Conservation (phyloP, 1,140 invertebrate genomes). For the Drosophila nannoptera region DNA sequence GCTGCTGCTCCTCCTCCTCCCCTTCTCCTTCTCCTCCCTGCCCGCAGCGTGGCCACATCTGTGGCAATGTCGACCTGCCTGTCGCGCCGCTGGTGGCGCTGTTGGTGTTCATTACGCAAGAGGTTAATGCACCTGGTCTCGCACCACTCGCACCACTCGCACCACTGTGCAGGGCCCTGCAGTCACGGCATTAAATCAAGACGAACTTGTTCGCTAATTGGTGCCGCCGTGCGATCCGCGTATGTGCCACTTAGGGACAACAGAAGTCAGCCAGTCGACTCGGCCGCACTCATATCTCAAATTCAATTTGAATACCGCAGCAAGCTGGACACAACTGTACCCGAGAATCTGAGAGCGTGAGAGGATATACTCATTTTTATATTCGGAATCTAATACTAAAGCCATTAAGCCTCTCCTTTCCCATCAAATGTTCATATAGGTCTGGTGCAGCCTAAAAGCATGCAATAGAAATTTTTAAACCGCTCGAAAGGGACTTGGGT, state of each 20-base stretch:
- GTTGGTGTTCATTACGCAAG: conserved; percentile 76
- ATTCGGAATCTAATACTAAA: too few relatives aligned
- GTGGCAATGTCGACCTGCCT: conserved; percentile 39
- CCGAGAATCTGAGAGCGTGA: not conserved
- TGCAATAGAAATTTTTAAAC: conserved; percentile 31
- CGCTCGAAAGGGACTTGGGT: not conserved
- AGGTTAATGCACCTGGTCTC: conserved; percentile 66
- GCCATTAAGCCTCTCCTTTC: not conserved
- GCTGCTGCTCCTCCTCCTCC: not conserved
- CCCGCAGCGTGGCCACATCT: conserved; percentile 8
- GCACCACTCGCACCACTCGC: conserved; percentile 21
- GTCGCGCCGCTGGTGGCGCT: conserved; percentile 69
- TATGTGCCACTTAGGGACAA: conserved; percentile 38
- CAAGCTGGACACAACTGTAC: conserved; percentile 2
- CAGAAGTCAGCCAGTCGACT: conserved; percentile 10
- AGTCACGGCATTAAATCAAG: conserved; percentile 55
- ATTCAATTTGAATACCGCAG: conserved; percentile 8
- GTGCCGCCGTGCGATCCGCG: conserved; percentile 48
- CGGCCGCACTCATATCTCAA: conserved; percentile 10
- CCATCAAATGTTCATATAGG: not conserved
- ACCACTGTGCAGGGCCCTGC: conserved; percentile 34
- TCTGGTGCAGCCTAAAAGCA: conserved; percentile 33
- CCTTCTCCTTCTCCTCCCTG: too few relatives aligned
- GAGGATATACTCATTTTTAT: not conserved
- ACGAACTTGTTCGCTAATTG: conserved; percentile 57